phyloP scores from a whole-genome alignment of 2,113 vertebrate genomes.

The Zapus hudsonius region DNA sequence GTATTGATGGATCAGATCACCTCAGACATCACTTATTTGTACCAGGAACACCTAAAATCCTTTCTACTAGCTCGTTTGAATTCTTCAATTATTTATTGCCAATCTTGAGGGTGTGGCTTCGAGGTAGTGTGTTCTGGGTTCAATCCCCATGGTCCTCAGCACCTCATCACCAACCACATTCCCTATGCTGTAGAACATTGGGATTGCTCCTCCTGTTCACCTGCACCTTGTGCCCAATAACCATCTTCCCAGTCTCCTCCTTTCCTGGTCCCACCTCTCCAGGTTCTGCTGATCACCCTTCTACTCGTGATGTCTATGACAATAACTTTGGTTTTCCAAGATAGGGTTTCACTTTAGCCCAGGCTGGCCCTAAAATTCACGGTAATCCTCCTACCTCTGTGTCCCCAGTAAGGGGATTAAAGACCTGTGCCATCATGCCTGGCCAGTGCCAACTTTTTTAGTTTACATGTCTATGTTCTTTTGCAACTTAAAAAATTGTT shows the following conservation, averaged over 20 bases:
- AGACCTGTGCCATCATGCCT: too few species aligned
- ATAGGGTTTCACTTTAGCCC: too few species aligned
- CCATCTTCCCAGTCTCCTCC: too few species aligned
- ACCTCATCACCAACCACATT: not conserved
- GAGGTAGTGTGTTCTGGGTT: not conserved
- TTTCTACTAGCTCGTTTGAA: not conserved
- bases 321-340: not conserved
- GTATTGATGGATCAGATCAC: not conserved
- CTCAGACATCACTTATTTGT: not conserved
- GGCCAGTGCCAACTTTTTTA: not conserved
- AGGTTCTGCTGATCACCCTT: not conserved
- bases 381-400: too few species aligned
- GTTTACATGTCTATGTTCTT: not conserved
- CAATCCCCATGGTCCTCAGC: not conserved
- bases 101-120: not conserved
- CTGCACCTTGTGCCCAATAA: too few species aligned
- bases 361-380: too few species aligned
- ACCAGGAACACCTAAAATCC: not conserved
- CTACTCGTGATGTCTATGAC: not conserved
- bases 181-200: not conserved
- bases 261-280: too few species aligned
- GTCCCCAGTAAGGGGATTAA: too few species aligned
- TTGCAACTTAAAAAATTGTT: not conserved
- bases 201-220: not conserved
- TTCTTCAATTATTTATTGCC: not conserved